Evolutionary conservation across 53 echinoderm and acorn worm genomes (phyloP), one percentile per base, ranked within the genome.

Genomic region (Temnopleurus reevesii): DNA sequence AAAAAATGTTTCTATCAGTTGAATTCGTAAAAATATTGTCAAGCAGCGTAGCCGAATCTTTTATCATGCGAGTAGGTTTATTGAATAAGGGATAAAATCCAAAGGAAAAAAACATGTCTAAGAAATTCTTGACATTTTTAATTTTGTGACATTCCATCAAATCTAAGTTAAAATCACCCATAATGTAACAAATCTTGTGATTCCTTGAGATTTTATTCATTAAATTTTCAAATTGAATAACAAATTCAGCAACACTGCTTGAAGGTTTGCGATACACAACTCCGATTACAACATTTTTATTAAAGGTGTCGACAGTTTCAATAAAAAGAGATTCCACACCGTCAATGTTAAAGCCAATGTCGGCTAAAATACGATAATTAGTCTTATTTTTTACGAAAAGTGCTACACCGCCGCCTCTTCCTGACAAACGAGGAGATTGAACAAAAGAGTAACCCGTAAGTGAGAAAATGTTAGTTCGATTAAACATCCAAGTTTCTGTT

Each of bases 11-110:
- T 7, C 51, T 25, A 47, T 64, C 17, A 8, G 25, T 53, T 51
- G 33, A 28, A 53, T 88, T 88, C n/a, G 87, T 91, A 44, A 91
- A 61, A 10, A 91, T 91, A 46, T 91, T 89, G 53, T 91, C 89
- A 49, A 91, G 60, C 5, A 91, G 85, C 19, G 91, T 63, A 30
- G 77, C 53, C 15, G 76, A 53, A 27, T 86, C 54, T 8, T 24
- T 33, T 41, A 47, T 13, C 8, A 92, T 58, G 41, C 92, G 76
- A 27, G 92, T 92, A 19, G 92, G 89, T 71, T 83, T 92, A 71
- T 76, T 64, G 23, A 92, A 66, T 53, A 83, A 12, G 31, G 83
- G 76, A 34, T 45, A 53, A 45, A 92, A 89, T 47, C 89, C 53
- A 33, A 80, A 66, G 0, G 89, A 65, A 76, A 45, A 89, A n/a